These are phyloP conservation scores for Macrosoma leucophasiata DNA, from an alignment of 2,888 invertebrate species.

Conservation along the genomic window DNA sequence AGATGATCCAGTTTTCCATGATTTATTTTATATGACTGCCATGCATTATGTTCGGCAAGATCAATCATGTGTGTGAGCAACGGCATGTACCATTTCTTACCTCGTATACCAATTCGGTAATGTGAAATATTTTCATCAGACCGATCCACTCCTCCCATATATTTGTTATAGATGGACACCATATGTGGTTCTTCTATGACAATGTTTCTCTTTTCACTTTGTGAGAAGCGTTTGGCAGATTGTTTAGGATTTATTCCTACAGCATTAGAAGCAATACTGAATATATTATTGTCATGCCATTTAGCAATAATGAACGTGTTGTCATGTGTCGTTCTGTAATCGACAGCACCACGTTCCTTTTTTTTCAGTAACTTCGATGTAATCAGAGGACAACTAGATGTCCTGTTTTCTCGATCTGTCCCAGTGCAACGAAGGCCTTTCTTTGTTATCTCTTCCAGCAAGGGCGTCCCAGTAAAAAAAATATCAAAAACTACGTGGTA, in stretches of 20 bases:
- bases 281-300: constrained; percentile 27
- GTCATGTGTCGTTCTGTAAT: constrained; percentile 25
- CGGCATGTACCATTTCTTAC: constrained; percentile 4
- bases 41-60: too few relatives aligned
- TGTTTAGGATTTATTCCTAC: constrained; percentile 21
- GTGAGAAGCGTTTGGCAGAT: constrained; percentile 25
- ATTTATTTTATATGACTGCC: too few relatives aligned
- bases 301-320: constrained; percentile 17
- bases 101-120: constrained; percentile 1
- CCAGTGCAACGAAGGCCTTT: constrained; percentile 25
- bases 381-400: constrained; percentile 25
- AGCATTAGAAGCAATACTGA: constrained; percentile 26
- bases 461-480: constrained; percentile 23
- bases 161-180: constrained; percentile 11
- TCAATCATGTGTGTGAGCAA: too few relatives aligned
- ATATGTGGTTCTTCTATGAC: constrained; percentile 18
- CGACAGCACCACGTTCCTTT: constrained; percentile 26
- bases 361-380: constrained; percentile 24
- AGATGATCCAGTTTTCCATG: constrained; percentile 26
- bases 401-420: constrained; percentile 25
- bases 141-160: constrained; percentile 2
- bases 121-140: not conserved
- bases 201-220: constrained; percentile 24
- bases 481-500: constrained; percentile 23
- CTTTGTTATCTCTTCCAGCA: constrained; percentile 24